A percentile compares a stretch with the other conserved stretches of the same genome.
phyloP scores from a whole-genome alignment of 2,113 vertebrate genomes.

The Cricetomys ansorgei region DNA sequence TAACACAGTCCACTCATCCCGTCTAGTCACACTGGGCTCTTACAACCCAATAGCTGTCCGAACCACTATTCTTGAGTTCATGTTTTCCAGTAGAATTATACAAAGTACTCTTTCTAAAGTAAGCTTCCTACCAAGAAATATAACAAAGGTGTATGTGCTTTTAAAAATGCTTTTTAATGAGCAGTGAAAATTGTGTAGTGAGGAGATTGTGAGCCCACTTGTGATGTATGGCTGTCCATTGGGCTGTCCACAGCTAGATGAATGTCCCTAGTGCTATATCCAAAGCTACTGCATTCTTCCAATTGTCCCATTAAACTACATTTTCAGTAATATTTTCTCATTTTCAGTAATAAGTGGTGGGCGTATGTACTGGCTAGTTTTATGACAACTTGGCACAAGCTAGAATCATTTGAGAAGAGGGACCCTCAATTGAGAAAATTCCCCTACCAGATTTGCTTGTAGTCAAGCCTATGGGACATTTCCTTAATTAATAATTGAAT shows the following conservation, averaged over 20 bases:
- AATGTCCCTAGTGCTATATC: background rate
- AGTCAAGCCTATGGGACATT: background rate
- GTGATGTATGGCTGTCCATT: background rate
- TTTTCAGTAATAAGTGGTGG: constrained; percentile 13
- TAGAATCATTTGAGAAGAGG: background rate
- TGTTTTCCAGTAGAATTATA: background rate
- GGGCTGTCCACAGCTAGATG: too few species aligned
- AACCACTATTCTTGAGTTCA: background rate
- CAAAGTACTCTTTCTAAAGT: background rate
- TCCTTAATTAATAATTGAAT: background rate
- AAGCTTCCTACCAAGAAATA: constrained; percentile 21
- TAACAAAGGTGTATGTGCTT: background rate
- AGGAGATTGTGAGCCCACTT: background rate
- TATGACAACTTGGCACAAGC: background rate
- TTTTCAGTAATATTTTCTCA: background rate
- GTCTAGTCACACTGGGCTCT: background rate
- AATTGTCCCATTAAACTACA: background rate
- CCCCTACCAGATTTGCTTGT: background rate
- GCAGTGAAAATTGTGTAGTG: background rate
- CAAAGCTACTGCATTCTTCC: background rate
- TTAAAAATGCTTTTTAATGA: background rate
- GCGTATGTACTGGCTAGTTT: background rate
- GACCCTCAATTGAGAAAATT: background rate
- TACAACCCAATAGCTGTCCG: background rate
- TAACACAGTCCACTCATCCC: background rate